phyloP scores from a whole-genome alignment of 2,797 vertebrate genomes.

The Rhynchotus rufescens region DNA sequence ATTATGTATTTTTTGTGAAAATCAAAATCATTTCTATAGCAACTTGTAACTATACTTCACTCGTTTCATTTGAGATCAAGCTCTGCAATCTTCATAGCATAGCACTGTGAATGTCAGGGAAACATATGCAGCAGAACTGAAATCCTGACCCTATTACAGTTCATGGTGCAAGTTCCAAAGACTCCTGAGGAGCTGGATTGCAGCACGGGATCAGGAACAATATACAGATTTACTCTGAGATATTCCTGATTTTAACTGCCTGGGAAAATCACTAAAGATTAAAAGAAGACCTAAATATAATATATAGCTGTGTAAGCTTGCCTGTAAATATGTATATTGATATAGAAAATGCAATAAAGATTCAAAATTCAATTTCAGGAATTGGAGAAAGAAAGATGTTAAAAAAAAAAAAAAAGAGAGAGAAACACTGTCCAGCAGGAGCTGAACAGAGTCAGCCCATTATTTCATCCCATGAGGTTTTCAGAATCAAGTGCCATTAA shows the following conservation, averaged over 20 bases:
- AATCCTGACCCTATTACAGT: background rate
- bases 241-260: background rate
- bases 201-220: background rate
- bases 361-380: background rate
- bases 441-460: background rate
- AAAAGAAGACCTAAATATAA: background rate
- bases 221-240: background rate
- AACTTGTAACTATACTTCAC: background rate
- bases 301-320: background rate
- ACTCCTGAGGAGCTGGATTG: background rate
- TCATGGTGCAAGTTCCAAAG: background rate
- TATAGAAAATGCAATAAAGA: background rate
- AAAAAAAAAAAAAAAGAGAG: background rate
- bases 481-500: background rate
- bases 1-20: slow-evolving; percentile 19
- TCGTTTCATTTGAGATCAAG: slow-evolving; percentile 6
- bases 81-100: background rate
- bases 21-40: background rate
- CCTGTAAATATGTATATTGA: background rate
- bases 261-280: background rate
- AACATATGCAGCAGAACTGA: background rate
- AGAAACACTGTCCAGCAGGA: background rate
- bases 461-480: background rate
- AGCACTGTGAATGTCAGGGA: background rate
- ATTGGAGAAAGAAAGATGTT: background rate